Percentiles rank a stretch among this genome's conserved stretches.
Conservation (phyloP, 2,113 vertebrate species). For the Seriola dumerili region DNA sequence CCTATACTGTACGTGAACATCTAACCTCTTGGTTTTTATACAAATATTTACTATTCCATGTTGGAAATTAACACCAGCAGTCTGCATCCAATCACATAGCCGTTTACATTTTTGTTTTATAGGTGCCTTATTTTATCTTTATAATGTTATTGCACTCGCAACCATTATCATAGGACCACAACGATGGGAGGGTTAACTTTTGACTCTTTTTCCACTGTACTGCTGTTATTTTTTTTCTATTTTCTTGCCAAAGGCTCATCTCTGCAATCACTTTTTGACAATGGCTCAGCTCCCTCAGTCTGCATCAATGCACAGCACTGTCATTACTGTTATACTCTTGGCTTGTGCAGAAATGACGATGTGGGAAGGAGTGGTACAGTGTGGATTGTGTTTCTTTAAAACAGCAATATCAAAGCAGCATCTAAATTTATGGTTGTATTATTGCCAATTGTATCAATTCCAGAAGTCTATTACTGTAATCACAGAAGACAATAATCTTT, state of each 20-base stretch:
- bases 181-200: constrained; percentile 2
- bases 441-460: constrained; percentile 3
- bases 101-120: constrained; percentile 29
- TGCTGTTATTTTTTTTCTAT: neutral
- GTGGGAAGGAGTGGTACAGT: constrained; percentile 7
- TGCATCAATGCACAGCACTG: constrained; percentile 45
- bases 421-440: constrained; percentile 11
- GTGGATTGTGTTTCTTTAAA: neutral
- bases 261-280: constrained; percentile 62
- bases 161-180: constrained; percentile 5
- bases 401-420: neutral
- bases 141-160: constrained; percentile 17
- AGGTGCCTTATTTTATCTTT: constrained; percentile 55
- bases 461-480: neutral
- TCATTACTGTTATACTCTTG: constrained; percentile 24
- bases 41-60: constrained; percentile 49
- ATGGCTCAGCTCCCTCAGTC: constrained; percentile 50
- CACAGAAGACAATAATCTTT: neutral
- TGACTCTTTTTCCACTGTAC: neutral
- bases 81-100: constrained; percentile 29
- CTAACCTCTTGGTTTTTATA: constrained; percentile 19
- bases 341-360: constrained; percentile 4
- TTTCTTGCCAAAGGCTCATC: constrained; percentile 44
- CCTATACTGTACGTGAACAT: neutral
- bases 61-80: constrained; percentile 55